Percentiles rank a stretch among this genome's conserved stretches.
phyloP scores from a whole-genome alignment of 1,140 invertebrate genomes.

The Aphaenogaster rudis region DNA sequence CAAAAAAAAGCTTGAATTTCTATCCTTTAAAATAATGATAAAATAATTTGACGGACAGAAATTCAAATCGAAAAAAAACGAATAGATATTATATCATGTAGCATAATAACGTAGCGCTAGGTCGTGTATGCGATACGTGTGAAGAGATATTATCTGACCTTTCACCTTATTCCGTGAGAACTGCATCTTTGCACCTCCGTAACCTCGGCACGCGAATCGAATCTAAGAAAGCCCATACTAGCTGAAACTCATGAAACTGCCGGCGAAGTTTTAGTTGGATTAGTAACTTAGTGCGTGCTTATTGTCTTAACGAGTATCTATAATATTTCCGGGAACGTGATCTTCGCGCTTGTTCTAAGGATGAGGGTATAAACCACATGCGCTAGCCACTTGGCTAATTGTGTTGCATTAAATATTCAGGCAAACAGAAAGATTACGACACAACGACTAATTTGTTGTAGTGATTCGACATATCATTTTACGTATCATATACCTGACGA shows the following conservation, averaged over 20 bases:
- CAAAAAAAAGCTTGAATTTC: neutral
- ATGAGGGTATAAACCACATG: conserved; percentile 32
- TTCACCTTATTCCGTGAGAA: conserved; percentile 73
- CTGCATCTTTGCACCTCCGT: conserved; percentile 65
- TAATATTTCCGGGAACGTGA: conserved; percentile 58
- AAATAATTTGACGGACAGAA: conserved; percentile 4
- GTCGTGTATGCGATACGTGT: conserved; percentile 8
- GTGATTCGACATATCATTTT: neutral
- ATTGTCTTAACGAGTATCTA: conserved; percentile 41
- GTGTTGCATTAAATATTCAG: conserved; percentile 22
- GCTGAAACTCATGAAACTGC: conserved; percentile 58
- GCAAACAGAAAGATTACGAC: neutral
- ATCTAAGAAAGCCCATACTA: conserved; percentile 75
- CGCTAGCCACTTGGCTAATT: conserved; percentile 39
- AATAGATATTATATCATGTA: conserved; percentile 9
- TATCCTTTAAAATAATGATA: neutral
- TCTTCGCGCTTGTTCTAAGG: conserved; percentile 8
- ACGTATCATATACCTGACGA: neutral
- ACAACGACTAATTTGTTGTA: conserved; percentile 1
- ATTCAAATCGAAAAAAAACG: neutral
- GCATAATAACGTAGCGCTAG: neutral
- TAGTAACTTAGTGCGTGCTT: conserved; percentile 57
- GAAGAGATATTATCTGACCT: conserved; percentile 62
- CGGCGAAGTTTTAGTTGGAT: conserved; percentile 64
- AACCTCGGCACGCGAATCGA: conserved; percentile 79